Conservation (phyloP, 2,797 vertebrate genomes). For the Eulemur rubriventer region DNA sequence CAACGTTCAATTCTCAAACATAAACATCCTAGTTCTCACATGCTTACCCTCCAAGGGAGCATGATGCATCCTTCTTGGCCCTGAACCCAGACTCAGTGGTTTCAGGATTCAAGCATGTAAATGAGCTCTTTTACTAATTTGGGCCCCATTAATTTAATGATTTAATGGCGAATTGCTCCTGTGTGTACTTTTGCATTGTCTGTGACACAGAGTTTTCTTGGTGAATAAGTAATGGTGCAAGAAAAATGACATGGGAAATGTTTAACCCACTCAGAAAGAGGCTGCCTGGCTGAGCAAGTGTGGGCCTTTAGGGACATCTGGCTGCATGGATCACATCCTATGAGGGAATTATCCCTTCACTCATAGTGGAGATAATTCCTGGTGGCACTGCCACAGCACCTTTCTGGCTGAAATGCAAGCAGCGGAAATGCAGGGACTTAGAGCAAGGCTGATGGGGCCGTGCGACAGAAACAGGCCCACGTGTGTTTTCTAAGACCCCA, state of each 20-base stretch:
- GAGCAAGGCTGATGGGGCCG: background rate
- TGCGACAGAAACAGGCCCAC: background rate
- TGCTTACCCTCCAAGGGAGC: background rate
- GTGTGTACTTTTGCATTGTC: background rate
- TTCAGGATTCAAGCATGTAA: background rate
- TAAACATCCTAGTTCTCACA: background rate
- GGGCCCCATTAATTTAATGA: background rate
- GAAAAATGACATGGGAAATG: background rate
- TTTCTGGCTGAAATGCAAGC: background rate
- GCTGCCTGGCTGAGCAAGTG: background rate
- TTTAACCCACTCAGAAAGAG: background rate
- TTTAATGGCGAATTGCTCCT: background rate
- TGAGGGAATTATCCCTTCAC: background rate
- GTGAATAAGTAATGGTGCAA: background rate
- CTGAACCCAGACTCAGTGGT: background rate
- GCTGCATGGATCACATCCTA: background rate
- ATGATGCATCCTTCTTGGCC: background rate
- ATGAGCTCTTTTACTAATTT: background rate
- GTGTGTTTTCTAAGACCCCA: background rate
- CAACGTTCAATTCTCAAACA: background rate
- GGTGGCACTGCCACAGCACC: no score
- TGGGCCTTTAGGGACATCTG: background rate
- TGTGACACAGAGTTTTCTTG: background rate
- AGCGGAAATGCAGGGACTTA: background rate
- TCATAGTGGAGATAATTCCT: background rate